Base-by-base conservation (phyloP, 2,113 vertebrate genomes). In the Isurus oxyrinchus region DNA sequence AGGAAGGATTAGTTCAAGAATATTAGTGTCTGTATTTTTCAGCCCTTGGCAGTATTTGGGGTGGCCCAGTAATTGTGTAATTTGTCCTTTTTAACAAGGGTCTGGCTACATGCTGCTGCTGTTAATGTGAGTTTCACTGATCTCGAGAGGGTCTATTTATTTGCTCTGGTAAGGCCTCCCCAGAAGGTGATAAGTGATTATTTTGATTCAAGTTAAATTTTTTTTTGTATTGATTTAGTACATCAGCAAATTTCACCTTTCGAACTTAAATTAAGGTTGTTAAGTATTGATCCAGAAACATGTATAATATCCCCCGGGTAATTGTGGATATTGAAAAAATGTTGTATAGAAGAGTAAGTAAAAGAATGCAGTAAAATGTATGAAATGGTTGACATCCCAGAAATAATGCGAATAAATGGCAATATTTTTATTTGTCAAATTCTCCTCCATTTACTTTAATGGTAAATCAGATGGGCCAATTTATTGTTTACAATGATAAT, bases 11-110 rank as follows among this genome's bases (percentile, higher is more conserved):
- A 40, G 59, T 63, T 61, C 35, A 40, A n/a, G 90, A 63, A 63
- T 40, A 40, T 93, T 93, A 21, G 90, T 93, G 57, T 19, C 59
- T 63, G 35, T 93, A 35, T 93, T 93, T 63, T 93, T 16, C 57
- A 63, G 90, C 59, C 59, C 5, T 93, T 63, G 90, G 90, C 59
- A 40, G 16, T 93, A 93, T 93, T 93, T 93, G 59, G 59, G 90
- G 90, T 93, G 35, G 59, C 57, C 59, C 16, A 93, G 31, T 40
- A 14, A 63, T 93, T 25, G 90, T 63, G 90, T 93, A 93, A 93
- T 93, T 93, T 63, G 90, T 93, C 59, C 59, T 93, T 63, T 49
- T 63, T 40, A 93, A 93, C 59, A 93, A 93, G 90, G 14, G 59
- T 2, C 35, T 93, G 59, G 14, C 90, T 93, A 63, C 35, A 40